Evolutionary conservation across 2,888 invertebrate genomes (phyloP).

Genomic region (Metalampra italica): DNA sequence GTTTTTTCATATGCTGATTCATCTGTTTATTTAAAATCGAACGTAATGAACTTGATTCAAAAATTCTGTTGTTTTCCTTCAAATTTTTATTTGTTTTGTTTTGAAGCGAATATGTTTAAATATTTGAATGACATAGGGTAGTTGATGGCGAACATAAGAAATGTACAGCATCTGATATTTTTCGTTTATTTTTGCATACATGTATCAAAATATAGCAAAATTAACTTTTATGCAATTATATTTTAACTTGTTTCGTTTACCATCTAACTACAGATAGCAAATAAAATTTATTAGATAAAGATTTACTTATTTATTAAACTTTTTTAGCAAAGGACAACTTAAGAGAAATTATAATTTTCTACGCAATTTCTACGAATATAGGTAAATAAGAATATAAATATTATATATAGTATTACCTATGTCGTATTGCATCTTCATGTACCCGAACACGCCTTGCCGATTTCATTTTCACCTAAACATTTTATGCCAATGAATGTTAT

Average conservation of each 20-base stretch:
- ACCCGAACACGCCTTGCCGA: constrained; percentile 75
- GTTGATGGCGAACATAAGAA: no score
- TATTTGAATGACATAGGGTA: no score
- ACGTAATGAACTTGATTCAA: no score
- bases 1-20: no score
- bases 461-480: constrained; percentile 78
- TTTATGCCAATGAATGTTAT: constrained; percentile 64
- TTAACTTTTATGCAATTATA: constrained; percentile 1
- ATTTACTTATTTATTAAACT: background rate
- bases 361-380: constrained; percentile 47
- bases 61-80: no score
- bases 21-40: no score
- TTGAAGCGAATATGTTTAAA: no score
- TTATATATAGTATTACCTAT: constrained; percentile 73
- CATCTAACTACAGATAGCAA: constrained; percentile 10
- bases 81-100: no score
- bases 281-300: constrained; percentile 7
- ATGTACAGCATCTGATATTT: no score
- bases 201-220: no score
- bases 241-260: constrained; percentile 2
- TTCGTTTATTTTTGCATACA: no score
- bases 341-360: constrained; percentile 28
- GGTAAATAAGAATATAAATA: constrained; percentile 48
- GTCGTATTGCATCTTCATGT: constrained; percentile 76
- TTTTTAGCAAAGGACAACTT: background rate